These are phyloP conservation scores for Pseudomyrmex dendroicus DNA, from an alignment of 1,140 invertebrate genomes.

Conservation along the genomic window DNA sequence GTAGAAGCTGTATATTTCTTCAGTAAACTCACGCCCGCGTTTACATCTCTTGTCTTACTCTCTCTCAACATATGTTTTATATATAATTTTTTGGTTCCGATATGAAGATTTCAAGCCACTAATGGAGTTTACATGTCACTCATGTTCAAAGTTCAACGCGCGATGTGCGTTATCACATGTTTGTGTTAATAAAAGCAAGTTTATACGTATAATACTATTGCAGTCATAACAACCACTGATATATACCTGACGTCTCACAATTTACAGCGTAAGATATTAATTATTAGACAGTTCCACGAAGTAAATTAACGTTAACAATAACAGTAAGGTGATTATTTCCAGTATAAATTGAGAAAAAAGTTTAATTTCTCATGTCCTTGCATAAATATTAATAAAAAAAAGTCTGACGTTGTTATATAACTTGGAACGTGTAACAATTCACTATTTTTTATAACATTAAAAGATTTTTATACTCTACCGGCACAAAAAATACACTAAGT, in stretches of 20 bases:
- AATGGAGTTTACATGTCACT: neutral
- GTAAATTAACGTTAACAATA: slow-evolving; percentile 9
- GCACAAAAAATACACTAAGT: no score
- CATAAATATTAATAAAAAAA: slow-evolving; percentile 4
- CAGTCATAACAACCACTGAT: neutral
- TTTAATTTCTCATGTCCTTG: neutral
- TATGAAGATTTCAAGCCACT: neutral
- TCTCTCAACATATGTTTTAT: slow-evolving; percentile 65
- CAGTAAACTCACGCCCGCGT: slow-evolving; percentile 64
- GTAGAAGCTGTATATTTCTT: slow-evolving; percentile 43
- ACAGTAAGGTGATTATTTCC: slow-evolving; percentile 9
- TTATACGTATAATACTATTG: neutral
- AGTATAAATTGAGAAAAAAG: neutral
- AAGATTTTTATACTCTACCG: no score
- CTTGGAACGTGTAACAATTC: neutral
- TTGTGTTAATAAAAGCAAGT: neutral
- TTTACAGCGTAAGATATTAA: neutral
- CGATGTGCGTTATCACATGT: neutral
- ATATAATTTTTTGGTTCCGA: slow-evolving; percentile 19
- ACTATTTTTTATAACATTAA: no score
- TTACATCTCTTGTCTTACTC: slow-evolving; percentile 37
- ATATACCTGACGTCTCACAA: neutral
- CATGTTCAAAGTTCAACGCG: neutral
- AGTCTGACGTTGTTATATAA: neutral
- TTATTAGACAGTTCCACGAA: neutral